These are phyloP conservation scores for Diplazon laetatorius DNA, from an alignment of 2,888 invertebrate genomes.

Conservation along the genomic window DNA sequence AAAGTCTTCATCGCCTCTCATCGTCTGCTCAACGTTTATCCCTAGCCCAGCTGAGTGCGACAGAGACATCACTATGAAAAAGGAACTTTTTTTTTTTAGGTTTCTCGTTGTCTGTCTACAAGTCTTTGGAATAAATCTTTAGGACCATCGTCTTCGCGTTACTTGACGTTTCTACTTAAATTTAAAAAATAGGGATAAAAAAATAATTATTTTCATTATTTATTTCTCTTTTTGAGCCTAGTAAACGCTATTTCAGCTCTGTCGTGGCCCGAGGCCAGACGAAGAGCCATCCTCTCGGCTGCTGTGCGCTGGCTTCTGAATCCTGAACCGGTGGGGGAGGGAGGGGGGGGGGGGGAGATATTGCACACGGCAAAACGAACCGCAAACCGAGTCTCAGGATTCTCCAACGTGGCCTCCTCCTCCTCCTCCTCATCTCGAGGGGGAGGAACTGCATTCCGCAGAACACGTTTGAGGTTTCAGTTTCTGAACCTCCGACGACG, in stretches of 20 bases:
- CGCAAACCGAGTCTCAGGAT: conserved; percentile 56
- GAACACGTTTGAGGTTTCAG: conserved; percentile 77
- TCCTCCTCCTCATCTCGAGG: too few relatives aligned
- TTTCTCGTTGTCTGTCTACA: too few relatives aligned
- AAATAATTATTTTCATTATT: background rate
- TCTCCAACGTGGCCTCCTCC: too few relatives aligned
- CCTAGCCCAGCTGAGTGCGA: too few relatives aligned
- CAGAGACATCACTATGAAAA: too few relatives aligned
- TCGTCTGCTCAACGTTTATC: too few relatives aligned
- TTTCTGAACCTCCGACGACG: conserved; percentile 70
- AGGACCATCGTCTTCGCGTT: background rate
- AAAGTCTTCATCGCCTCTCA: too few relatives aligned
- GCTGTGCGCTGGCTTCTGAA: background rate
- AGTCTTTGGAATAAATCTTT: conserved; percentile 23
- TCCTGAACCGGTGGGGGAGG: conserved; percentile 5
- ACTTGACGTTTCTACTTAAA: background rate
- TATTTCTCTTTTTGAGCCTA: background rate
- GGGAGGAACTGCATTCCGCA: conserved; percentile 75
- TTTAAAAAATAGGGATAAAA: too few relatives aligned
- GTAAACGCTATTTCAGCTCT: conserved; percentile 20
- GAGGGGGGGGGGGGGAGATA: too few relatives aligned
- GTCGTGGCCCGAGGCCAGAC: too few relatives aligned
- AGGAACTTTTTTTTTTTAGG: too few relatives aligned
- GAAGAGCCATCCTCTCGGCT: background rate
- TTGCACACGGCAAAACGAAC: conserved; percentile 51